Evolutionary conservation across 2,113 vertebrate species (phyloP).

Genomic region (Zosterops borbonicus): DNA sequence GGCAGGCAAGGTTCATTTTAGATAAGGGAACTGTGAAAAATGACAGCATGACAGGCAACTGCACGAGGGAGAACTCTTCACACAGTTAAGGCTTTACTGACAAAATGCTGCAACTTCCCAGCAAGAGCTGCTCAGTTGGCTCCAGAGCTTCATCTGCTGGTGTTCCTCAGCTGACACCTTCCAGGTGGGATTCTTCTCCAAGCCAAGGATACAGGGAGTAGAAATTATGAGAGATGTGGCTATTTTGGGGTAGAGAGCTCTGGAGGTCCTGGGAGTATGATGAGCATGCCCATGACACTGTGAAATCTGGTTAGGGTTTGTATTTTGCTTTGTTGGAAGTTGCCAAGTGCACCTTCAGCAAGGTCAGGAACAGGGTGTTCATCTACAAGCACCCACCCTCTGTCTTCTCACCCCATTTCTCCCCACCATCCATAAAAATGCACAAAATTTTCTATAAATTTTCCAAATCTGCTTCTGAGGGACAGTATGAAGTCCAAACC

Average conservation of each 20-base stretch:
- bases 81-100: not conserved
- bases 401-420: not conserved
- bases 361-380: not conserved
- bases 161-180: not conserved
- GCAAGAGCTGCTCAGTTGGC: not conserved
- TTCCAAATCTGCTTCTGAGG: not conserved
- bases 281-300: not conserved
- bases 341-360: fast-evolving
- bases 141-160: not conserved
- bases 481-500: not conserved
- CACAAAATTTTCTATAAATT: not conserved
- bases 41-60: not conserved
- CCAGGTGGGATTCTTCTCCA: not conserved
- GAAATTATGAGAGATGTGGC: not conserved
- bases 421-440: not conserved
- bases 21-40: conserved; percentile 10
- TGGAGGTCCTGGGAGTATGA: not conserved
- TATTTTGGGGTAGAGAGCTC: not conserved
- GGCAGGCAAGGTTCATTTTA: not conserved
- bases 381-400: not conserved
- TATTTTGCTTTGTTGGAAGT: not conserved
- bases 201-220: not conserved
- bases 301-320: not conserved
- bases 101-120: not conserved
- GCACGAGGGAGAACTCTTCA: not conserved